These are phyloP conservation scores for Hydrocynus forskahlii DNA, from an alignment of 2,797 vertebrate species.

Conservation along the genomic window DNA sequence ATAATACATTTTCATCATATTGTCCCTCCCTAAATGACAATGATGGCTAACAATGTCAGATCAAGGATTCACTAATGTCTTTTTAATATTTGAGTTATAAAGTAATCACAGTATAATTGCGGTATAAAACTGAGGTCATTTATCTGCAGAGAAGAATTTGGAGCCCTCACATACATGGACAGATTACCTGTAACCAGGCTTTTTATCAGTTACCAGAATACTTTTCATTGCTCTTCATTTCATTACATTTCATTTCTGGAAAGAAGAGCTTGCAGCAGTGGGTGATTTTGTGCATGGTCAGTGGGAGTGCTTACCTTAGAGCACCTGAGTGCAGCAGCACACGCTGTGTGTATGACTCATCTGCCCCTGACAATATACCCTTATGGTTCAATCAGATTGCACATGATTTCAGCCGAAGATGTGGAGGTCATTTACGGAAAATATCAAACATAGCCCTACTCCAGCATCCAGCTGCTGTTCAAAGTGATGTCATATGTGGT, in stretches of 20 bases:
- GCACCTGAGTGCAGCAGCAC: not conserved
- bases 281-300: constrained; percentile 2
- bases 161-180: too few species aligned
- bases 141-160: too few species aligned
- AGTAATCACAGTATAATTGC: too few species aligned
- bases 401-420: constrained; percentile 3
- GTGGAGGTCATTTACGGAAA: constrained; percentile 20
- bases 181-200: too few species aligned
- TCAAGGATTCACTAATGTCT: too few species aligned
- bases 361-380: not conserved
- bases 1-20: too few species aligned
- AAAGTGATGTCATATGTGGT: not conserved
- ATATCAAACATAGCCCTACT: not conserved
- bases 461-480: not conserved
- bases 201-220: not conserved
- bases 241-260: not conserved
- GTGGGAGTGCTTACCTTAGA: not conserved
- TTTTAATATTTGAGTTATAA: too few species aligned
- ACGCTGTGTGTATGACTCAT: constrained; percentile 1
- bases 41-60: too few species aligned
- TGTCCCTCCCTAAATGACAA: too few species aligned
- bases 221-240: too few species aligned
- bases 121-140: too few species aligned
- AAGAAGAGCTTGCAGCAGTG: not conserved
- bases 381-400: not conserved